Evolutionary conservation across 2,113 vertebrate species (phyloP).

Genomic region (Bambusicola thoracicus): DNA sequence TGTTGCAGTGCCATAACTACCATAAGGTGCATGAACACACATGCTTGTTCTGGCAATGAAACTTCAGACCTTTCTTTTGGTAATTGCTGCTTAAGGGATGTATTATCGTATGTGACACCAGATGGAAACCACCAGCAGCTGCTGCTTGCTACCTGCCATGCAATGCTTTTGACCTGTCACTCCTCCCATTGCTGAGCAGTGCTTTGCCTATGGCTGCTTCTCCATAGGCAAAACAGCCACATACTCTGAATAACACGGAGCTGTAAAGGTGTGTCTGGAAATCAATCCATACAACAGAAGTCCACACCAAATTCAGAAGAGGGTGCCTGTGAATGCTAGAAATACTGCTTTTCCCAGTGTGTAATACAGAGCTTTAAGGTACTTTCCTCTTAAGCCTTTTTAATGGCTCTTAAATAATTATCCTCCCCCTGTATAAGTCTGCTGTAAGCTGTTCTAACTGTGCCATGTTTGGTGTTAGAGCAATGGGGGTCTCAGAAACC

Average conservation of each 20-base stretch:
- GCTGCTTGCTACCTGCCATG: neutral
- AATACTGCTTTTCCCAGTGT: constrained; percentile 8
- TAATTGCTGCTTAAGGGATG: neutral
- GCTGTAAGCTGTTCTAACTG: neutral
- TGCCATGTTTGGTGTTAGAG: neutral
- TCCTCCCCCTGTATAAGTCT: neutral
- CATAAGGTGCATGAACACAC: neutral
- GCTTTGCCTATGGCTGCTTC: neutral
- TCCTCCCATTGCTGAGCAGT: neutral
- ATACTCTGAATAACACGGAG: neutral
- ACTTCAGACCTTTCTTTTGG: neutral
- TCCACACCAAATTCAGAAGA: neutral
- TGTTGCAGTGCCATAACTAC: neutral
- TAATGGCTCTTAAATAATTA: neutral
- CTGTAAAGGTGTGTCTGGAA: neutral
- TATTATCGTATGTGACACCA: neutral
- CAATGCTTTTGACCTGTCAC: neutral
- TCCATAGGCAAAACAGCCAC: neutral
- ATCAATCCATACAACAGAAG: neutral
- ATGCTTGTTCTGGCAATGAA: neutral
- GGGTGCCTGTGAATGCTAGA: neutral
- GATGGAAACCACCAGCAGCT: neutral
- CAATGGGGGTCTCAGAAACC: neutral
- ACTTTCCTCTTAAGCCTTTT: neutral
- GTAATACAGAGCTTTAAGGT: neutral